phyloP scores from a whole-genome alignment of 2,113 vertebrate species.

The Edolisoma coerulescens region DNA sequence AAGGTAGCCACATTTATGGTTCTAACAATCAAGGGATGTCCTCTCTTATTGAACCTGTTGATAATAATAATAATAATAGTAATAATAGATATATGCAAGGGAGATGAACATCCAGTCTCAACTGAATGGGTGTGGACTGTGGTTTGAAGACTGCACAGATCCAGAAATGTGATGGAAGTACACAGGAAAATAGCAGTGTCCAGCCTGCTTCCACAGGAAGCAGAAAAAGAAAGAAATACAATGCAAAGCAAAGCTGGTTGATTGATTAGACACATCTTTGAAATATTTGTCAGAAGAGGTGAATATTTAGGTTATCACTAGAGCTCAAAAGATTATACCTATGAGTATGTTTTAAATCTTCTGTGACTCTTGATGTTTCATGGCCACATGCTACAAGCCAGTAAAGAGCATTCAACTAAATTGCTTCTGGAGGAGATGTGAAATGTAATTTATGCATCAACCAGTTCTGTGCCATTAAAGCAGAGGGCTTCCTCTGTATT shows the following conservation, averaged over 20 bases:
- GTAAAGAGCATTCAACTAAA: neutral
- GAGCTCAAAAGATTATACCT: neutral
- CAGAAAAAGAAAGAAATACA: neutral
- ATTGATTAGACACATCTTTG: neutral
- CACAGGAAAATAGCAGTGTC: neutral
- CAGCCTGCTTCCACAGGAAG: neutral
- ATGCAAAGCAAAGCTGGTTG: neutral
- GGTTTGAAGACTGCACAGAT: neutral
- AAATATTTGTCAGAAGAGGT: neutral
- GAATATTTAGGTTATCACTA: neutral
- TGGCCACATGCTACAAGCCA: neutral
- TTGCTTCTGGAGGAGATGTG: neutral
- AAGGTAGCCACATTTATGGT: neutral
- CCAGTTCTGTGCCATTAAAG: neutral
- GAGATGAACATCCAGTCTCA: accelerated
- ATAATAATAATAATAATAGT: neutral
- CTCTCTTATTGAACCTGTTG: neutral
- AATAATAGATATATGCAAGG: neutral
- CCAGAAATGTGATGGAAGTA: neutral
- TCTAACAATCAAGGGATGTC: neutral
- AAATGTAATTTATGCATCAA: neutral
- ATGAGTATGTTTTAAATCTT: neutral
- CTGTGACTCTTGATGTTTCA: neutral
- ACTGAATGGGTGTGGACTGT: neutral
- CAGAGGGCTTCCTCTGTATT: neutral